phyloP scores from a whole-genome alignment of 2,888 invertebrate species.

The Parnassius glacialis region DNA sequence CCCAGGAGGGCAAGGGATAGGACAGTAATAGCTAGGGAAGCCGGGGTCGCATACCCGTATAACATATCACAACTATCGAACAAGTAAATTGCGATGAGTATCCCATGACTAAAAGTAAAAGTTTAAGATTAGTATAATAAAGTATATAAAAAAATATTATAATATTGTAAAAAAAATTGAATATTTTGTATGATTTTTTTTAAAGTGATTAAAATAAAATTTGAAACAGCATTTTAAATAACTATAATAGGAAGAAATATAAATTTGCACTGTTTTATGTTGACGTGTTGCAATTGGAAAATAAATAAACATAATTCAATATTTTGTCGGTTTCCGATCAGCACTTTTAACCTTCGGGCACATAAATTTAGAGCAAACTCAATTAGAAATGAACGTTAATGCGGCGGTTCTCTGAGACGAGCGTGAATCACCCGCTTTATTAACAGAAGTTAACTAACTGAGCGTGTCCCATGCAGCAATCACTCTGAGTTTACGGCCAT shows the following conservation, averaged over 20 bases:
- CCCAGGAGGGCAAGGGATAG: no score
- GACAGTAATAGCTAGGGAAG: no score
- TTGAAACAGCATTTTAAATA: no score
- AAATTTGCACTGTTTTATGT: neutral
- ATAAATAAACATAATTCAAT: conserved; percentile 25
- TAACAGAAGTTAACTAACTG: conserved; percentile 37
- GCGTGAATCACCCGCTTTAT: conserved; percentile 49
- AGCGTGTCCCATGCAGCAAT: conserved; percentile 40
- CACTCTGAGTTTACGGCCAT: conserved; percentile 39
- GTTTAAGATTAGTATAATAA: no score
- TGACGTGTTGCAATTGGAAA: conserved; percentile 10
- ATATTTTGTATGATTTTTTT: no score
- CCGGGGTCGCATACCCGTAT: no score
- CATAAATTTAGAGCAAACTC: conserved; percentile 44
- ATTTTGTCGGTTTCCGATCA: conserved; percentile 28
- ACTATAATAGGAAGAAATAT: conserved; percentile 1
- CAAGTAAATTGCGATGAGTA: no score
- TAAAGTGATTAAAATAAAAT: no score
- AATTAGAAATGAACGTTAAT: conserved; percentile 40
- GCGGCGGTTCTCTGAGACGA: conserved; percentile 22
- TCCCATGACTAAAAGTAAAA: no score
- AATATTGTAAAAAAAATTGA: no score
- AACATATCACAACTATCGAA: no score
- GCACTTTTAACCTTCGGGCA: conserved; percentile 35
- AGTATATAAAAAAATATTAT: no score